These are phyloP conservation scores for Harpagifer antarcticus DNA, from an alignment of 2,797 vertebrate species.

Conservation along the genomic window DNA sequence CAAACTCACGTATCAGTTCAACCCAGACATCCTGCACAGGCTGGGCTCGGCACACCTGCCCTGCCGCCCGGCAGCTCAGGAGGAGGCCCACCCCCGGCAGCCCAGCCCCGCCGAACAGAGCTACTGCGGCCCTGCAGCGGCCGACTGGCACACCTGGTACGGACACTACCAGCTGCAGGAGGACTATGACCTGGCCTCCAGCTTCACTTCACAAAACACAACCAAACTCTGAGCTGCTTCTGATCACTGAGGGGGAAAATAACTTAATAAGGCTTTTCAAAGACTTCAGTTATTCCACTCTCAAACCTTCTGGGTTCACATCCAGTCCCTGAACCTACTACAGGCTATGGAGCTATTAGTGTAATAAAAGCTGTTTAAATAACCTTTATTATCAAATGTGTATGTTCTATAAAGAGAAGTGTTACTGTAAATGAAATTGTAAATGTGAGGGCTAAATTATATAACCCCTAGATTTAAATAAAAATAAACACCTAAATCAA, in stretches of 20 bases:
- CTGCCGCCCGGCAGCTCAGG: conserved; percentile 51
- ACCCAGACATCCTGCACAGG: conserved; percentile 91
- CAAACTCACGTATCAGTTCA: conserved; percentile 98
- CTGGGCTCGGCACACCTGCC: conserved; percentile 81
- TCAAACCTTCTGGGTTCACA: conserved; percentile 1
- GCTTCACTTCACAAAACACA: conserved; percentile 71
- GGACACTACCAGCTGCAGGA: conserved; percentile 84
- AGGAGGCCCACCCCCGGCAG: conserved; percentile 70
- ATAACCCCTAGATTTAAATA: not conserved
- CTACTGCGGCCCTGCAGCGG: conserved; percentile 72
- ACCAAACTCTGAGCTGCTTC: conserved; percentile 64
- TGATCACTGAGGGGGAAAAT: not conserved
- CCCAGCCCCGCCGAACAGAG: conserved; percentile 68
- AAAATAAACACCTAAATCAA: not conserved
- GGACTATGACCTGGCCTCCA: conserved; percentile 82
- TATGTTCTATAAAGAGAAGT: not conserved
- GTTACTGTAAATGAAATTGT: conserved; percentile 5
- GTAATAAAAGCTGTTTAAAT: conserved; percentile 4
- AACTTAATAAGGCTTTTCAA: not conserved
- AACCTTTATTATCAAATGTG: not conserved
- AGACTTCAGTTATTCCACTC: not conserved
- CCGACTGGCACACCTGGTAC: conserved; percentile 89
- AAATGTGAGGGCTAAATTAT: not conserved
- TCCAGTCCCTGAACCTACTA: not conserved
- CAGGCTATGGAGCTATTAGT: not conserved